Conservation (phyloP, 2,113 vertebrate genomes). For the Megaceryle torquata region DNA sequence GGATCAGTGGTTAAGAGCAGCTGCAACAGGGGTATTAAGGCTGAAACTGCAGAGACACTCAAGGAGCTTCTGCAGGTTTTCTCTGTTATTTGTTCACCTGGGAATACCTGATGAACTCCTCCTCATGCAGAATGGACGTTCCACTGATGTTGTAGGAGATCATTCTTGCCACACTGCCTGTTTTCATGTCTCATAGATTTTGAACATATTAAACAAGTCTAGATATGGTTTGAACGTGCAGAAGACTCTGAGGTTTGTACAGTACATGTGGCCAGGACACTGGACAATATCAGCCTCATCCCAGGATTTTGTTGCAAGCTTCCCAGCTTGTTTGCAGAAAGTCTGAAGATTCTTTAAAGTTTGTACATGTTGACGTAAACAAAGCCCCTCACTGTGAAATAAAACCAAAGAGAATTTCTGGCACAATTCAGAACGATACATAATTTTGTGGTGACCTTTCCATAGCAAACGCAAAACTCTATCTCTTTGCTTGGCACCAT, state of each 20-base stretch:
- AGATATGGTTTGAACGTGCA: not conserved
- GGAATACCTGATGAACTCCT: not conserved
- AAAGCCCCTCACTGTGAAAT: not conserved
- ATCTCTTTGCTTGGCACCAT: not conserved
- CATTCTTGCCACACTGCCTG: not conserved
- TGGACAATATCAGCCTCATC: not conserved
- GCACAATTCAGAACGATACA: not conserved
- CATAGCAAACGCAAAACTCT: not conserved
- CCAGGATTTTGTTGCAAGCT: not conserved
- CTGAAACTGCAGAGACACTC: not conserved
- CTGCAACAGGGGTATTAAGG: not conserved
- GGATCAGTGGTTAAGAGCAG: not conserved
- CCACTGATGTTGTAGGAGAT: not conserved
- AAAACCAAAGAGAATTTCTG: slow-evolving; percentile 35
- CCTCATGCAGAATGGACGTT: not conserved
- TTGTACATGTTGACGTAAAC: slow-evolving; percentile 9
- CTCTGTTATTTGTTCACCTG: not conserved
- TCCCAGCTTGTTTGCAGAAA: slow-evolving; percentile 3
- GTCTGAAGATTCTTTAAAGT: not conserved
- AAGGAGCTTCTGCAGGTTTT: not conserved
- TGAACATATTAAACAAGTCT: not conserved
- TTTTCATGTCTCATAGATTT: not conserved
- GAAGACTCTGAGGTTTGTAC: not conserved
- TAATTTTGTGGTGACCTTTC: slow-evolving; percentile 33
- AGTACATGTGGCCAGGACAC: not conserved